Evolutionary conservation across 2,797 vertebrate genomes (phyloP), one percentile per base, ranked within the genome.

Genomic region (Arremon aurantiirostris): DNA sequence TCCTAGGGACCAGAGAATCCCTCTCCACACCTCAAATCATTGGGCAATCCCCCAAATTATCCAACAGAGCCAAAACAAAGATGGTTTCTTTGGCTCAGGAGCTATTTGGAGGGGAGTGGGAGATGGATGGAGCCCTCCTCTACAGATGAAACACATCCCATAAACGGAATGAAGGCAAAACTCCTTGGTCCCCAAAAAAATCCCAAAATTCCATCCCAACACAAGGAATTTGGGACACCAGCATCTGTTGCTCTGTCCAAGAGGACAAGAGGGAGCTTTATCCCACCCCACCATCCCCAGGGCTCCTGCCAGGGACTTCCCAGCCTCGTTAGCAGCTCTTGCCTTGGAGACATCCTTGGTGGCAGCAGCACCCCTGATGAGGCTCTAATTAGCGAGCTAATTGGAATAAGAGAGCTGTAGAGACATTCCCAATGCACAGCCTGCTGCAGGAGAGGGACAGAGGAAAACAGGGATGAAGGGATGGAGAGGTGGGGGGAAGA

Each of bases 301-400:
- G 46, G 28, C 55, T 79, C 59, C 63, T 16, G 4, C 19, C 0
- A 0, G 39, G 57, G 21, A 69, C 30, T 57, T 53, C n/a, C 53
- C 10, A 2, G 32, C 47, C 93, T 86, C 0, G 9, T 90, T 92
- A 94, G 52, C 77, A 82, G 59, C 65, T 78, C 73, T 80, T 0
- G 0, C 64, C 75, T 90, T 8, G 63, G 70, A 61, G 89, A 78
- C 21, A 52, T 30, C 60, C 66, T 94, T 49, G 55, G 68, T 50
- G 53, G 70, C 82, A 89, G 79, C 82, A 61, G 15, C 1, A 8
- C 27, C 75, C 76, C 89, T 63, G 84, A 89, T 60, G 92, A 96
- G 61, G 92, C 72, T 88, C 75, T 97, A 97, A 97, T 97, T 89
- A 86, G 34, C 1, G 39, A 94, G 89, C 41, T 97, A 97, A 98